Percentiles rank a stretch among this genome's conserved stretches.
Conservation (phyloP, 2,113 vertebrate species). For the Strigops habroptila region DNA sequence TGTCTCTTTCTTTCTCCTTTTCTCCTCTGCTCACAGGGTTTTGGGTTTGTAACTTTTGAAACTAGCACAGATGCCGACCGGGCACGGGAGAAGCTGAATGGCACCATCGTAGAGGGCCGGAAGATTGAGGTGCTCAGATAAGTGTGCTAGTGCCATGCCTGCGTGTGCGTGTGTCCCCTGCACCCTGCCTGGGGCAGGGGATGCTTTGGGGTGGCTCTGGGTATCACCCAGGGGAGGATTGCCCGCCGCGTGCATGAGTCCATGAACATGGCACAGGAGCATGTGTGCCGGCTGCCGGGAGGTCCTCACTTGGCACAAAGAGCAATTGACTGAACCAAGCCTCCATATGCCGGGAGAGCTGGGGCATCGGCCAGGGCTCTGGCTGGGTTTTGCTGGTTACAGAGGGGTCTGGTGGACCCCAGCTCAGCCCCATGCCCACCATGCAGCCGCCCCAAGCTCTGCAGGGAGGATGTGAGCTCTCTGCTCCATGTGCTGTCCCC, state of each 20-base stretch:
- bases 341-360: fast-evolving
- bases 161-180: neutral
- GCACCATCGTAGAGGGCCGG: constrained; percentile 99
- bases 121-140: constrained; percentile 98
- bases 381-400: neutral
- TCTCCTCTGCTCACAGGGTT: constrained; percentile 78
- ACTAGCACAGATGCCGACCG: constrained; percentile 97
- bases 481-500: fast-evolving
- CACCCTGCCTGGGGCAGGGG: neutral
- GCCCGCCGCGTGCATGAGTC: neutral
- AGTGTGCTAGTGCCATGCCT: constrained; percentile 67
- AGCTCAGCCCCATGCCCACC: fast-evolving
- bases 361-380: neutral
- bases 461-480: neutral
- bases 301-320: neutral
- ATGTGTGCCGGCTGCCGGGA: neutral
- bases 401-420: neutral
- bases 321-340: neutral
- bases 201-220: neutral
- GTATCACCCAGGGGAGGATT: neutral
- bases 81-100: constrained; percentile 98
- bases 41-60: constrained; percentile 99
- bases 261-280: neutral
- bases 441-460: fast-evolving
- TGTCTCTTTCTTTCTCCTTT: constrained; percentile 70